phyloP scores from a whole-genome alignment of 2,888 invertebrate species.

The Limnephilus marmoratus region DNA sequence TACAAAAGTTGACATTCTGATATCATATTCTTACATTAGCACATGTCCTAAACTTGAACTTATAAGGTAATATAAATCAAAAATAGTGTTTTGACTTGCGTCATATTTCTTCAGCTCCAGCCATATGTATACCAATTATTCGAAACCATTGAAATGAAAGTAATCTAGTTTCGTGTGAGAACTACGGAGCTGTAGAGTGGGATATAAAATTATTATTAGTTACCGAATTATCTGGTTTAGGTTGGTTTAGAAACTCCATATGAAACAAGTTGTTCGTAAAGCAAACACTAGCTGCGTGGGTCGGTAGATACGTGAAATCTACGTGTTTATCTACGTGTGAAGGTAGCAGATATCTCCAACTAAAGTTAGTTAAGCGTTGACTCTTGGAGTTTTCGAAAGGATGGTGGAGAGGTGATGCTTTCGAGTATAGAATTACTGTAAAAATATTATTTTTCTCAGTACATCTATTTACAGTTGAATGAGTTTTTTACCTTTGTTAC shows the following conservation, averaged over 20 bases:
- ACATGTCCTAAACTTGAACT: no score
- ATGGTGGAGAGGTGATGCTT: background rate
- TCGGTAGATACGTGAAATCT: background rate
- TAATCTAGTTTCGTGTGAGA: background rate
- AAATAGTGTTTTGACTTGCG: background rate
- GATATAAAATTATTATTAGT: background rate
- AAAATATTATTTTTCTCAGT: no score
- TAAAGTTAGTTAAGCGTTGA: background rate
- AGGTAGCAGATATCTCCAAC: background rate
- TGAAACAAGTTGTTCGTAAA: background rate
- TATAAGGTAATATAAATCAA: no score
- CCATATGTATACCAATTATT: background rate
- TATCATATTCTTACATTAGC: no score
- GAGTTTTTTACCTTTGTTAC: no score
- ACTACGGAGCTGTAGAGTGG: background rate
- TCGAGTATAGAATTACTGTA: background rate
- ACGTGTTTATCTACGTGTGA: background rate
- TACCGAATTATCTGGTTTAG: background rate
- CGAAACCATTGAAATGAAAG: background rate
- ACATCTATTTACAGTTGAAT: no score
- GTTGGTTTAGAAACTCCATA: background rate
- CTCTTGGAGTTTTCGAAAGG: background rate
- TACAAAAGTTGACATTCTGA: no score
- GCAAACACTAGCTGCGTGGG: background rate
- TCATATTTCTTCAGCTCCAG: background rate